These are phyloP conservation scores for Apostichopus californicus DNA, from an alignment of 35 echinoderm and acorn worm species.

Conservation along the genomic window DNA sequence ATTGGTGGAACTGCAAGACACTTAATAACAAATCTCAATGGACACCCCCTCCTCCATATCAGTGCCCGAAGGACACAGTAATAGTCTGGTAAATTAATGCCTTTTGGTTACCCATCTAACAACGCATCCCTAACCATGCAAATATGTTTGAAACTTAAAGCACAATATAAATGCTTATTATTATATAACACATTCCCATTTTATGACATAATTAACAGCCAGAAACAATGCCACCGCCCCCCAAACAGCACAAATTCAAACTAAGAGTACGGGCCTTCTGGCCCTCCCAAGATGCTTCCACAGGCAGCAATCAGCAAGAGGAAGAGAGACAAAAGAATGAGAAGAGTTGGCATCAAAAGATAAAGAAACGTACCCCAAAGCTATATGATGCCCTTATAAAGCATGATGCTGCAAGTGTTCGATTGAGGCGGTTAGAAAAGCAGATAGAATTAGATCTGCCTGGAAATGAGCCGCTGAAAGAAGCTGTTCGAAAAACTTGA, in stretches of 20 bases:
- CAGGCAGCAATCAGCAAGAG: neutral
- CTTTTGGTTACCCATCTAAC: too few relatives aligned
- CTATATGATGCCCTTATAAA: neutral
- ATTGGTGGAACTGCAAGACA: too few relatives aligned
- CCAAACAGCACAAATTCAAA: neutral
- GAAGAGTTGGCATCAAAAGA: neutral
- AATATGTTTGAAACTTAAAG: too few relatives aligned
- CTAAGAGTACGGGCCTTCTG: neutral
- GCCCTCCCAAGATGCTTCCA: neutral
- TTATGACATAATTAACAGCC: too few relatives aligned
- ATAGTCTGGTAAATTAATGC: too few relatives aligned
- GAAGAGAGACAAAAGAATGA: neutral
- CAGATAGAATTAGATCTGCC: neutral
- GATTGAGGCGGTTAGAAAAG: slow-evolving; percentile 6
- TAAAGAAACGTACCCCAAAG: neutral
- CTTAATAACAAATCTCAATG: too few relatives aligned
- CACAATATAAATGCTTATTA: too few relatives aligned
- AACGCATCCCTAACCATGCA: too few relatives aligned
- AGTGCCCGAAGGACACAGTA: too few relatives aligned
- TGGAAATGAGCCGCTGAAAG: neutral
- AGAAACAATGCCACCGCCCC: neutral
- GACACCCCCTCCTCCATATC: too few relatives aligned
- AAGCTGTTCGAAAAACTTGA: neutral
- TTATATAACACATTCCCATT: too few relatives aligned
- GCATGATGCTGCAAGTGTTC: slow-evolving; percentile 8